Evolutionary conservation across 2,797 vertebrate genomes (phyloP).

Genomic region (Rhinoraja longicauda): DNA sequence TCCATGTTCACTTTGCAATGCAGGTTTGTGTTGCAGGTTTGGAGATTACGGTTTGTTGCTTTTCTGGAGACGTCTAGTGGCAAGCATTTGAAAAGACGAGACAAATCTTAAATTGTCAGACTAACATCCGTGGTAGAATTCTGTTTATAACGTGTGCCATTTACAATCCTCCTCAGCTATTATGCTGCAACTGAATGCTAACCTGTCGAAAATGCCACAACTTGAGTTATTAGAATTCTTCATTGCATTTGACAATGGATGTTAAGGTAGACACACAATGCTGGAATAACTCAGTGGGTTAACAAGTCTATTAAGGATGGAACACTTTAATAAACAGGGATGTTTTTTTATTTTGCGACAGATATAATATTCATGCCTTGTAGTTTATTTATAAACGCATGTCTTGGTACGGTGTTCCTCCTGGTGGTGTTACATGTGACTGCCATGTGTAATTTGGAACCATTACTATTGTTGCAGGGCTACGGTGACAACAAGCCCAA

Average conservation of each 20-base stretch:
- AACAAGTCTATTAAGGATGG: too few relatives aligned
- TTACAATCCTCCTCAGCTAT: too few relatives aligned
- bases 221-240: not conserved
- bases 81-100: not conserved
- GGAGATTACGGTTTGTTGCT: not conserved
- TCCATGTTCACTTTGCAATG: not conserved
- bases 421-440: not conserved
- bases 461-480: constrained; percentile 60
- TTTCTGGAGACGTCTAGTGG: not conserved
- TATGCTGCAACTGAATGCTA: not conserved
- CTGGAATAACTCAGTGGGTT: too few relatives aligned
- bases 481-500: constrained; percentile 95
- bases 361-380: not conserved
- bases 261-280: not conserved
- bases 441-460: not conserved
- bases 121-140: not conserved
- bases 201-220: not conserved
- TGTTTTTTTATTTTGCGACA: not conserved
- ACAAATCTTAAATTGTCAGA: not conserved
- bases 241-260: not conserved
- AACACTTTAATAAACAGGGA: not conserved
- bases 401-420: not conserved
- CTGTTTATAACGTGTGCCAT: not conserved
- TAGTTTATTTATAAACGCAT: not conserved
- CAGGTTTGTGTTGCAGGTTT: not conserved